Base-by-base conservation (phyloP, 1,140 invertebrate genomes). In the Pachyrhynchus sulphureomaculatus region DNA sequence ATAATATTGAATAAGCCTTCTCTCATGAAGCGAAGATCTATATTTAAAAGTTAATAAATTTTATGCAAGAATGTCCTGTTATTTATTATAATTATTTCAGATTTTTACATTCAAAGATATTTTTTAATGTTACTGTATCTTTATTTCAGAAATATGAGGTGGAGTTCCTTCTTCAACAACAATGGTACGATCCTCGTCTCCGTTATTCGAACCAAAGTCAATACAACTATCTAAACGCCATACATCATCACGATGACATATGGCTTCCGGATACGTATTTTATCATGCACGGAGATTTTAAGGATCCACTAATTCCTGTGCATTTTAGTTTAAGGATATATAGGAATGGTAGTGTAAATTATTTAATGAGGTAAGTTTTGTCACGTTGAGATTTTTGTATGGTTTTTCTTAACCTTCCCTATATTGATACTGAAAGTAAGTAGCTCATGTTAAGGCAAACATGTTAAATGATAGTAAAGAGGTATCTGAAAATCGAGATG, bases 181-280 rank as follows among this genome's bases (percentile, higher is more conserved):
- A 91, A 77, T 95, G 93, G 92, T 88, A 87, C 74, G 93, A 95
- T 77, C 90, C 90, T 13, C 83, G 93, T 44, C 78, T 95, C 54
- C 83, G 86, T 66, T 93, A 93, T 78, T 88, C 88, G 71, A 93
- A 93, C 77, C 87, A 87, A 74, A 90, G 88, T 66, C 84, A 87
- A 73, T 92, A 91, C 79, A 86, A 89, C 71, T 93, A 88, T 77
- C 80, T 95, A 62, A 95, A 95, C 77, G 92, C 90, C 51, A 91
- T 95, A 63, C 91, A 93, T 75, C 92, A 94, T 77, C 88, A 92
- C 78, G 85, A 91, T 70, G 85, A 91, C 70, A 88, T 95, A 72
- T 95, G 92, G 92, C 83, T 93, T 67, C 92, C 93, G 37, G 92
- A 95, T 78, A 94, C 92, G 20, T 95, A 95, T 78, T 95, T 95